These are phyloP conservation scores for Axis porcinus DNA, from an alignment of 2,113 vertebrate genomes.

Conservation along the genomic window DNA sequence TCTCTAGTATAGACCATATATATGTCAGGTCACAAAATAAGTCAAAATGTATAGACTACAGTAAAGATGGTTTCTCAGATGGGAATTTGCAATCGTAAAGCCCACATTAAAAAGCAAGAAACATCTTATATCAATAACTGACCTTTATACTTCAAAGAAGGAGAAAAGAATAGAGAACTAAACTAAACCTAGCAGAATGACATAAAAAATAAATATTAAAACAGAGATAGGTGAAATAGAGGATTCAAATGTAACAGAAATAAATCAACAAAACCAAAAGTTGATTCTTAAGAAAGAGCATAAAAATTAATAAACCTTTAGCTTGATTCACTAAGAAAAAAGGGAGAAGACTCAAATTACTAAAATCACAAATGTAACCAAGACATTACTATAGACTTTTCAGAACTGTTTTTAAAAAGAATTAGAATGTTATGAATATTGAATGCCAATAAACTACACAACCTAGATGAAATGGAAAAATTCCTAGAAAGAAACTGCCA, in stretches of 20 bases:
- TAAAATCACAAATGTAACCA: neutral
- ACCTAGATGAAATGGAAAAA: neutral
- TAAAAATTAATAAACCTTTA: neutral
- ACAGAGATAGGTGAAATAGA: neutral
- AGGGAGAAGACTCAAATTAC: neutral
- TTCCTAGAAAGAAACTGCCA: neutral
- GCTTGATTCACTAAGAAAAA: neutral
- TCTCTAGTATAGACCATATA: neutral
- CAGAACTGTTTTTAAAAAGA: neutral
- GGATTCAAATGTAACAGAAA: neutral
- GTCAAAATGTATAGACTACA: neutral
- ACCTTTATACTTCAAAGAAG: neutral
- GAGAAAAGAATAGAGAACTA: neutral
- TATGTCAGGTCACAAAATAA: neutral
- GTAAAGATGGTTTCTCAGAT: neutral
- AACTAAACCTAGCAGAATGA: neutral
- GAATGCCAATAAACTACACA: neutral
- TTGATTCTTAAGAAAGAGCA: neutral
- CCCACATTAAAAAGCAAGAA: neutral
- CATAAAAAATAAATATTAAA: neutral
- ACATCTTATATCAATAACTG: neutral
- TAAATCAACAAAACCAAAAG: neutral
- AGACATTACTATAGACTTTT: neutral
- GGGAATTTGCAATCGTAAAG: neutral
- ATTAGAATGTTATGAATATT: neutral